These are phyloP conservation scores for Synanceia verrucosa DNA, from an alignment of 2,797 vertebrate genomes.

Conservation along the genomic window DNA sequence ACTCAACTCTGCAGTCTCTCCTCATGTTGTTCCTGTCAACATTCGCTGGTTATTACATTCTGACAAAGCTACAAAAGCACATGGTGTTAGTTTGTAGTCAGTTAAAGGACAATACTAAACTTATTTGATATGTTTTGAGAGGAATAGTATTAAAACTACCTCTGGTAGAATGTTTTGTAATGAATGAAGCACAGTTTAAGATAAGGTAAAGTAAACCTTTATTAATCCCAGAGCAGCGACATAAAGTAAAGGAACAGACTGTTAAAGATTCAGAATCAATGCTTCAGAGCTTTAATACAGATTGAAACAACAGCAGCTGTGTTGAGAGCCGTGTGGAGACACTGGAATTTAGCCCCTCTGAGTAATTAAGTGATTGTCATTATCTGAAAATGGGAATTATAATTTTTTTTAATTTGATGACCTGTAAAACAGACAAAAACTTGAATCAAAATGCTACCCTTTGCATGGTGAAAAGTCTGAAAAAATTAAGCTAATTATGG, in stretches of 20 bases:
- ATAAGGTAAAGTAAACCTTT: no score
- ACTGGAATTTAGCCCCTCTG: background rate
- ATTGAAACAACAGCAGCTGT: no score
- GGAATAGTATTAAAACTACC: background rate
- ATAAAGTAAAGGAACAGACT: no score
- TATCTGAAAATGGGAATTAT: background rate
- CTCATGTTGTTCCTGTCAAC: constrained; percentile 54
- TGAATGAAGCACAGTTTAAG: background rate
- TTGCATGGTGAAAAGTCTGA: no score
- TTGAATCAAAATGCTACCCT: background rate
- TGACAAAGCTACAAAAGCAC: constrained; percentile 52
- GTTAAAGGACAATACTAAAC: background rate
- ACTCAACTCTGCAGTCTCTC: constrained; percentile 51
- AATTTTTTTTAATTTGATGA: no score
- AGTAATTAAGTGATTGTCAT: background rate
- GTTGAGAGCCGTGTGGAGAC: background rate
- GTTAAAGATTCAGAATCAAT: no score
- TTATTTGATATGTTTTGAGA: background rate
- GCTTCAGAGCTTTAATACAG: no score
- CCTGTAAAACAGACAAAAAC: background rate
- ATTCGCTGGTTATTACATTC: constrained; percentile 57
- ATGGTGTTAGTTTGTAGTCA: background rate
- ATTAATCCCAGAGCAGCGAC: no score
- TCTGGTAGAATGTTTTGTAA: background rate
- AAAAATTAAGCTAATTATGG: background rate